Evolutionary conservation across 2,888 invertebrate genomes (phyloP), one percentile per base, ranked within the genome.

Genomic region (Sesamia inferens): DNA sequence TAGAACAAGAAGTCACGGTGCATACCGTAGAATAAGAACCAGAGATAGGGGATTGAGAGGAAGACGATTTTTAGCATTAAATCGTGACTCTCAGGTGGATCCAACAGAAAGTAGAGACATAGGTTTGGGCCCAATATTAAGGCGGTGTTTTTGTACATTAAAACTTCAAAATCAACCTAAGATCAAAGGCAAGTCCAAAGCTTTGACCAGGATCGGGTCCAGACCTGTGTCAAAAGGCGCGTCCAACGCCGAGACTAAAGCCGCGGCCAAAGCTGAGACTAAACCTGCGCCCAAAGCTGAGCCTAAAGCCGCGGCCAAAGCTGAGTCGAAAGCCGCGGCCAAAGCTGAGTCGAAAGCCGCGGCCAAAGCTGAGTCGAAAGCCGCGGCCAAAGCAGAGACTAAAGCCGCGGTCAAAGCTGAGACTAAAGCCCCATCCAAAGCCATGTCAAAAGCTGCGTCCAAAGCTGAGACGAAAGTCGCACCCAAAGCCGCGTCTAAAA

Each of bases 91-190:
- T 61, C 83, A 83, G 61, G 55, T 77, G 13, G 47, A 80, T 16
- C 55, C n/a, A n/a, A 39, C 51, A 64, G 67, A n/a, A 48, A 82
- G 44, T 61, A 65, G 24, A 63, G 63, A 76, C 11, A 59, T 74
- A 19, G 62, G 71, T 61, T 68, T 81, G 22, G 75, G 81, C 0
- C 74, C 78, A 14, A 76, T 83, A 11, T 62, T 84, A 51, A 80
- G 44, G 51, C 72, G 74, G 59, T 84, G 81, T 78, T 91, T 92
- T 81, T 91, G 90, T 81, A 90, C 90, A 31, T 78, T 89, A 73
- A 84, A 88, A 66, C 83, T 90, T 42, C 78, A 88, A 61, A 85
- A 87, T 71, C 72, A 76, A 48, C 1, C n/a, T 39, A 70, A 76
- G 42, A 22, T 19, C 10, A 54, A 51, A 44, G 19, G 19, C 0